These are phyloP conservation scores for Falco columbarius DNA, from an alignment of 2,797 vertebrate species.

Conservation along the genomic window DNA sequence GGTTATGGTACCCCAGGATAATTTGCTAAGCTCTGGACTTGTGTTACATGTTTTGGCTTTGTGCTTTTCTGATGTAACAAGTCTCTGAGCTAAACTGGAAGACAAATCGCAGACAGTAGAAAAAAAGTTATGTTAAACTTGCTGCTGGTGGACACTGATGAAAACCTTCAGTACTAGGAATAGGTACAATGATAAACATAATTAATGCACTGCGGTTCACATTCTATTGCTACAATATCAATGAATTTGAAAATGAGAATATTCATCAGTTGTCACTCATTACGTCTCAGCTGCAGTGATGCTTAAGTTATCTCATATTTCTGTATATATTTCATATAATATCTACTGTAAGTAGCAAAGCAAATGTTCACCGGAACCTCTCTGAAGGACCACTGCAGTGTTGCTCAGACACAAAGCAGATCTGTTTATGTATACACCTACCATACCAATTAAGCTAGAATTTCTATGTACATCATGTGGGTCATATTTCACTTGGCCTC, in stretches of 20 bases:
- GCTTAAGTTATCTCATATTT: not conserved
- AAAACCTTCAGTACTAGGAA: not conserved
- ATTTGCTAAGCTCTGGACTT: not conserved
- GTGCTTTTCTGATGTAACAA: not conserved
- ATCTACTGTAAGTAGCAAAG: not conserved
- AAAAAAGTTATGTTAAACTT: not conserved
- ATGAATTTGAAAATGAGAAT: not conserved
- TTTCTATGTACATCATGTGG: not conserved
- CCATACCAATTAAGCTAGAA: not conserved
- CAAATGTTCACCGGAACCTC: not conserved
- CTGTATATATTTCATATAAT: not conserved
- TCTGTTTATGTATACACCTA: not conserved
- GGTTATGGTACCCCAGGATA: not conserved
- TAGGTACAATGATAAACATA: not conserved
- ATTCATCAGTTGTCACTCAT: not conserved
- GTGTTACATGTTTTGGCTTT: not conserved
- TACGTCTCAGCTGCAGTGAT: not conserved
- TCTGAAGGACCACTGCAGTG: not conserved
- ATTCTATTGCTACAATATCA: not conserved
- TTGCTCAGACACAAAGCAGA: not conserved
- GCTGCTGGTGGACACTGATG: not conserved
- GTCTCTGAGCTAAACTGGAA: not conserved
- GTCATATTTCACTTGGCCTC: not conserved
- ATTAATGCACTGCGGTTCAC: rapidly evolving
- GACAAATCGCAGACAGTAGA: not conserved